Evolutionary conservation across 2,113 vertebrate genomes (phyloP), one percentile per base, ranked within the genome.

Genomic region (Silurus asotus): DNA sequence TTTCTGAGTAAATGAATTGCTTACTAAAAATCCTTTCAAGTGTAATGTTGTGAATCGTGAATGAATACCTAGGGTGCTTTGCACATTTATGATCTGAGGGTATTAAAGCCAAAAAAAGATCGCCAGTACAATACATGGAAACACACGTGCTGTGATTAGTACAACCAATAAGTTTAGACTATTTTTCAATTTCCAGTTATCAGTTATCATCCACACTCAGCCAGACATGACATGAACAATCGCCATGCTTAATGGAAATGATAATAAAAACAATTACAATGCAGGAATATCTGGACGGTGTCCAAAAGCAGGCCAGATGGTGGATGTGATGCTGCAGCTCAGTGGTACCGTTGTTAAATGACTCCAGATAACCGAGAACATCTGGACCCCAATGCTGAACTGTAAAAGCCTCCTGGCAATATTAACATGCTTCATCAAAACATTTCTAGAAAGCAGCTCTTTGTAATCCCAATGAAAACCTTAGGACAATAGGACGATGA

Each of bases 291-390:
- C 37, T 86, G 84, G 61, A 81, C 17, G 14, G 53, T 72, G 64
- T 78, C 20, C 17, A 70, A 85, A 56, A 58, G 59, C 28, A 55
- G 28, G 28, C 75, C 84, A 86, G 84, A 72, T 86, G 84, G 84
- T 72, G 28, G 64, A 81, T 5, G 77, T 72, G 65, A 59, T 81
- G 84, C 61, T 86, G 65, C 77, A 72, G 77, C 28, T 86, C 77
- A 81, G 84, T 86, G 84, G 48, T 1, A 37, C 20, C 55, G 55
- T 81, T 86, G 77, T 86, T 67, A 86, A 45, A 61, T 58, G 37
- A 59, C 53, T 80, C 37, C 23, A 81, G 84, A 81, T 58, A 86
- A 77, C 84, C 51, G 65, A 20, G 55, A 86, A 86, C 84, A 86
- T 84, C 74, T 84, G 75, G 55, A 83, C 51, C 23, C 45, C 17